These are phyloP conservation scores for Apodemia zela DNA, from an alignment of 2,888 invertebrate genomes.

Conservation along the genomic window DNA sequence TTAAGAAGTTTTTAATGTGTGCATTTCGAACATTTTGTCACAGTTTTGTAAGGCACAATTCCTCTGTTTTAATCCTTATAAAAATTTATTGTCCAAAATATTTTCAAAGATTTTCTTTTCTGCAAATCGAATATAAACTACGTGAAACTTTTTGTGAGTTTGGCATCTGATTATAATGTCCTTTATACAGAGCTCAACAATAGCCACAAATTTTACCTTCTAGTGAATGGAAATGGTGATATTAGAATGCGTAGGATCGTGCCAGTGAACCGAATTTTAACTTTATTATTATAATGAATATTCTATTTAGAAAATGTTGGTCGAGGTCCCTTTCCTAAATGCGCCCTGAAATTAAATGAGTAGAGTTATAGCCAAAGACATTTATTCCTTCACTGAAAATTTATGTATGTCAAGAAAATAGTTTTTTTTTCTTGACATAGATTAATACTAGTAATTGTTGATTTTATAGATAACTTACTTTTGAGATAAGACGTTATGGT, in stretches of 20 bases:
- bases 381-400: neutral
- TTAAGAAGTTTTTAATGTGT: no score
- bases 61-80: no score
- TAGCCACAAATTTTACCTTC: constrained; percentile 23
- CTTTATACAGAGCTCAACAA: constrained; percentile 21
- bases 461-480: no score
- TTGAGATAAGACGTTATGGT: no score
- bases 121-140: constrained; percentile 10
- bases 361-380: neutral
- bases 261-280: constrained; percentile 17
- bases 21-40: no score
- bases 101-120: neutral
- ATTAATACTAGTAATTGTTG: no score
- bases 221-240: constrained; percentile 12
- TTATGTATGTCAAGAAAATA: no score
- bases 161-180: constrained; percentile 19
- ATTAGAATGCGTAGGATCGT: constrained; percentile 26
- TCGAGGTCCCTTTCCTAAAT: neutral
- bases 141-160: constrained; percentile 13
- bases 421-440: no score
- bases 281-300: constrained; percentile 20
- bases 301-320: constrained; percentile 14
- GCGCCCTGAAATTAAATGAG: constrained; percentile 11
- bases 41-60: no score
- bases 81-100: neutral